Percentiles rank a stretch among this genome's conserved stretches.
These are phyloP conservation scores for Cylas formicarius DNA, from an alignment of 1,140 invertebrate genomes.

Conservation along the genomic window DNA sequence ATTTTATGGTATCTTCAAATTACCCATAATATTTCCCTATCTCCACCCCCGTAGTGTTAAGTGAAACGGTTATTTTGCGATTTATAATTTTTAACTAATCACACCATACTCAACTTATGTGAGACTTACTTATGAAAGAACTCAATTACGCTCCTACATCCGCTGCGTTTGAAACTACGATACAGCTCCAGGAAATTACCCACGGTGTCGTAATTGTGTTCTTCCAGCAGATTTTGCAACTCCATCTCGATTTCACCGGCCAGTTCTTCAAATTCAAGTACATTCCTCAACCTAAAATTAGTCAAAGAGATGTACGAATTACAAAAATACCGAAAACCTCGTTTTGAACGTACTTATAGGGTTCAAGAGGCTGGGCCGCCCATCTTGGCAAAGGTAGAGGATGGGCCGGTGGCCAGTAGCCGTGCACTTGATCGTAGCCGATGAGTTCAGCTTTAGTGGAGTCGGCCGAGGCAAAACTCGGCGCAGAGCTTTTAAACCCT, in stretches of 20 bases:
- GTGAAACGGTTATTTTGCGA: no score
- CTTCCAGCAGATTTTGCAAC: conserved; percentile 66
- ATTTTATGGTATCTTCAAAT: no score
- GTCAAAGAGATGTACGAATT: not conserved
- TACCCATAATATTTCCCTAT: no score
- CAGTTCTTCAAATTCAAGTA: conserved; percentile 72
- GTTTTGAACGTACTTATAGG: conserved; percentile 39
- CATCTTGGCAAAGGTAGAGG: conserved; percentile 65
- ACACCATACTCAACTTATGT: no score
- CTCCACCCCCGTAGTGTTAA: no score
- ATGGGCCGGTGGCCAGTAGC: conserved; percentile 52
- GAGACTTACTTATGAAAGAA: conserved; percentile 59
- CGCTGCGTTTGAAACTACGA: conserved; percentile 58
- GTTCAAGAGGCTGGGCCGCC: conserved; percentile 44
- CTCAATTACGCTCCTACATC: conserved; percentile 51
- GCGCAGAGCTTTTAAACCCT: conserved; percentile 30
- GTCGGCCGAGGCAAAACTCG: conserved; percentile 9
- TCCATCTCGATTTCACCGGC: conserved; percentile 66
- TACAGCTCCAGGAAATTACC: conserved; percentile 78
- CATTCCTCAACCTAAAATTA: conserved; percentile 37
- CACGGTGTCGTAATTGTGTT: conserved; percentile 80
- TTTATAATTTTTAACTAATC: no score
- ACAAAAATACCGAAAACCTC: not conserved
- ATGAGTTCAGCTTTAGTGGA: conserved; percentile 30
- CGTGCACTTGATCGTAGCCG: conserved; percentile 44